These are phyloP conservation scores for Chauna torquata DNA, from an alignment of 2,113 vertebrate species.

Conservation along the genomic window DNA sequence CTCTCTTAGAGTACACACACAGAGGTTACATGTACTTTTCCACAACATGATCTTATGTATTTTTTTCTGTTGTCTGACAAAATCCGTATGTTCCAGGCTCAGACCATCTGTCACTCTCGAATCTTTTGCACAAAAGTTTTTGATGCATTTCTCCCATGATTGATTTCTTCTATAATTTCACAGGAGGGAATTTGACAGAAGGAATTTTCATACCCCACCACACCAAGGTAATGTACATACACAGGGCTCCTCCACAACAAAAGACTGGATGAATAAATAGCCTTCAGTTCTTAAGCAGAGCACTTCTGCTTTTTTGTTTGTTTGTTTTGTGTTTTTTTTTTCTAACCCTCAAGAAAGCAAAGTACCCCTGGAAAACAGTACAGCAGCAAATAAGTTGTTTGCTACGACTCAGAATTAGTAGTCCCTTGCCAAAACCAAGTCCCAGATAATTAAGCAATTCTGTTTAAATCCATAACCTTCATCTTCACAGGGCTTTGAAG, in stretches of 20 bases:
- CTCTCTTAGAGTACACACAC: neutral
- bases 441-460: neutral
- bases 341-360: neutral
- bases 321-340: neutral
- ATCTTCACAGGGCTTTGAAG: neutral
- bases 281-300: neutral
- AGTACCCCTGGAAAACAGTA: neutral
- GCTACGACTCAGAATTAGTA: neutral
- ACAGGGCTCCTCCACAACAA: neutral
- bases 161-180: conserved; percentile 25
- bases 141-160: conserved; percentile 19
- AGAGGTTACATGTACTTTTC: conserved; percentile 33
- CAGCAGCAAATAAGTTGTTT: neutral
- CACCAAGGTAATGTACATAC: neutral
- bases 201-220: conserved; percentile 29
- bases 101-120: conserved; percentile 41
- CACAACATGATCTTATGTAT: neutral
- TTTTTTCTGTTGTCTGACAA: conserved; percentile 57
- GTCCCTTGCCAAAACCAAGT: neutral
- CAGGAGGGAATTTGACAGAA: neutral
- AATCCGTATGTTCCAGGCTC: conserved; percentile 47
- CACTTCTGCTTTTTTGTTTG: neutral
- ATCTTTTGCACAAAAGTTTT: conserved; percentile 1
- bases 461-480: neutral
- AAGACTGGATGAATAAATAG: neutral